phyloP scores from a whole-genome alignment of 2,113 vertebrate species.

The Danionella cerebrum region DNA sequence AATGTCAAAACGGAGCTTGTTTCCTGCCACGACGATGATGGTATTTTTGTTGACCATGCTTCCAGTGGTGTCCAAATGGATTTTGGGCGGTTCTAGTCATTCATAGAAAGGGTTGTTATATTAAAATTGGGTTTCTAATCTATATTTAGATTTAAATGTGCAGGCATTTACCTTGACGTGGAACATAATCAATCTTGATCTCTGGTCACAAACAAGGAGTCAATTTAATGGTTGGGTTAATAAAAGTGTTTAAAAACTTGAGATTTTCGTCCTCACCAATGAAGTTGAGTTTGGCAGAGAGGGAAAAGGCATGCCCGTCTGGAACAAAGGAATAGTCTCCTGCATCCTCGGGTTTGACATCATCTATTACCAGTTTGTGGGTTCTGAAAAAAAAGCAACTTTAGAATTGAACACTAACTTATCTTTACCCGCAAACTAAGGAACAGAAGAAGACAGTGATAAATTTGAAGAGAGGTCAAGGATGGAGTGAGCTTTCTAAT shows the following conservation, averaged over 20 bases:
- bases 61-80: constrained; percentile 77
- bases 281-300: constrained; percentile 88
- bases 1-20: constrained; percentile 81
- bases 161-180: constrained; percentile 72
- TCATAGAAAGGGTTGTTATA: neutral
- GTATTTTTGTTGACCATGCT: constrained; percentile 63
- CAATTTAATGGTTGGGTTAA: neutral
- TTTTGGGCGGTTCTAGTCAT: constrained; percentile 78
- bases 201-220: constrained; percentile 58
- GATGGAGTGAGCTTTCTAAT: neutral
- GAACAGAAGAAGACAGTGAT: neutral
- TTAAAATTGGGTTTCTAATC: neutral
- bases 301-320: constrained; percentile 74
- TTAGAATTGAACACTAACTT: constrained; percentile 34
- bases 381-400: constrained; percentile 55
- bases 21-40: constrained; percentile 79
- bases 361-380: constrained; percentile 80
- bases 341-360: constrained; percentile 73
- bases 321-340: constrained; percentile 85
- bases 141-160: neutral
- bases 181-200: constrained; percentile 86
- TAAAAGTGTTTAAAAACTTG: neutral
- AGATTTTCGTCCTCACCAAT: constrained; percentile 60
- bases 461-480: neutral
- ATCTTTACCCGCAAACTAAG: constrained; percentile 33